Evolutionary conservation across 2,113 vertebrate species (phyloP).

Genomic region (human (Homo sapiens)): DNA sequence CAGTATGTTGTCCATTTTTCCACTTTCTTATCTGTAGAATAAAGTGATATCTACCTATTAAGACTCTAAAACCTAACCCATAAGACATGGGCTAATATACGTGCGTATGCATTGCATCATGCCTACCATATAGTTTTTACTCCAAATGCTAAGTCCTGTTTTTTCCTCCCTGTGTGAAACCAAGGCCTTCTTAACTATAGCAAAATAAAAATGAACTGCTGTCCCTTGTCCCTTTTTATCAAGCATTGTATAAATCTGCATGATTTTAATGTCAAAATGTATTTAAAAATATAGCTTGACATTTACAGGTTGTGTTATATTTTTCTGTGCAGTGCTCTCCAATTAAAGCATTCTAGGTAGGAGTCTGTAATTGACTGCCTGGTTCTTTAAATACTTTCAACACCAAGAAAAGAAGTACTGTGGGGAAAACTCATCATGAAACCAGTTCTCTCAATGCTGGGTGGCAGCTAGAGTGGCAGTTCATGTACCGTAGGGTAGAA

Average conservation of each 20-base stretch:
- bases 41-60: neutral
- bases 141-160: neutral
- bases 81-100: neutral
- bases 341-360: neutral
- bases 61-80: neutral
- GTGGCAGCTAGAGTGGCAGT: neutral
- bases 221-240: neutral
- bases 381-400: neutral
- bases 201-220: neutral
- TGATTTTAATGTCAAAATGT: slow-evolving; percentile 28
- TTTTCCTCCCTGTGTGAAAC: neutral
- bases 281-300: slow-evolving; percentile 5
- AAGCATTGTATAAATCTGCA: neutral
- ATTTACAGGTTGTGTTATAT: slow-evolving; percentile 14
- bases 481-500: neutral
- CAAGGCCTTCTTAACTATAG: neutral
- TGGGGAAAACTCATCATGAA: neutral
- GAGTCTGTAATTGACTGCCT: neutral
- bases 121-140: neutral
- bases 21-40: neutral
- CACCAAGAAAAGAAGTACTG: neutral
- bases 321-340: slow-evolving; percentile 4
- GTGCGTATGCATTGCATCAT: neutral
- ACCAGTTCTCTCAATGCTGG: neutral
- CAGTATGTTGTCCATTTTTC: neutral